Conservation (phyloP, 2,888 invertebrate genomes). For the Caenorhabditis uteleia region DNA sequence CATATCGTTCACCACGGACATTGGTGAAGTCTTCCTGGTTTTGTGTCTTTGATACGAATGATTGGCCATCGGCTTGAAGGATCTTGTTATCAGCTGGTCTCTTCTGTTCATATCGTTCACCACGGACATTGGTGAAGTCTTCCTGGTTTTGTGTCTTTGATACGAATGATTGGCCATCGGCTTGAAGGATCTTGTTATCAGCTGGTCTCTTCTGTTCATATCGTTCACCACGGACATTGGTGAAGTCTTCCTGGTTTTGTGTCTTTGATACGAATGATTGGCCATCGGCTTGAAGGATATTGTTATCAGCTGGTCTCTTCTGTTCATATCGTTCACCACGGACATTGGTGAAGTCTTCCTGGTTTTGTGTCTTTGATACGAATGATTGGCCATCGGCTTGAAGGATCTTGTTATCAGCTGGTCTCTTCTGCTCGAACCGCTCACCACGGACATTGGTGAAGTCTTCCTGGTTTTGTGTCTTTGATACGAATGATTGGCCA, state of each 20-base stretch:
- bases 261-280: neutral
- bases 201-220: neutral
- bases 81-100: slow-evolving; percentile 1
- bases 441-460: slow-evolving; percentile 1
- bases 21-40: slow-evolving; percentile 4
- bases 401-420: neutral
- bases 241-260: slow-evolving; percentile 7
- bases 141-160: slow-evolving; percentile 3
- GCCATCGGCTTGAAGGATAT: neutral
- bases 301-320: neutral
- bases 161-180: slow-evolving; percentile 1
- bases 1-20: slow-evolving; percentile 3
- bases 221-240: slow-evolving; percentile 1
- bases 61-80: neutral
- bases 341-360: slow-evolving; percentile 2
- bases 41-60: slow-evolving; percentile 1
- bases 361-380: slow-evolving; percentile 1
- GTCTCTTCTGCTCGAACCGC: neutral
- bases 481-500: neutral
- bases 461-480: slow-evolving; percentile 7
- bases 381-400: slow-evolving; percentile 1
- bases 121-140: slow-evolving; percentile 1
- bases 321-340: neutral
- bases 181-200: neutral
- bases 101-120: neutral